phyloP scores from a whole-genome alignment of 2,113 vertebrate species.

The Dicaeum eximium region DNA sequence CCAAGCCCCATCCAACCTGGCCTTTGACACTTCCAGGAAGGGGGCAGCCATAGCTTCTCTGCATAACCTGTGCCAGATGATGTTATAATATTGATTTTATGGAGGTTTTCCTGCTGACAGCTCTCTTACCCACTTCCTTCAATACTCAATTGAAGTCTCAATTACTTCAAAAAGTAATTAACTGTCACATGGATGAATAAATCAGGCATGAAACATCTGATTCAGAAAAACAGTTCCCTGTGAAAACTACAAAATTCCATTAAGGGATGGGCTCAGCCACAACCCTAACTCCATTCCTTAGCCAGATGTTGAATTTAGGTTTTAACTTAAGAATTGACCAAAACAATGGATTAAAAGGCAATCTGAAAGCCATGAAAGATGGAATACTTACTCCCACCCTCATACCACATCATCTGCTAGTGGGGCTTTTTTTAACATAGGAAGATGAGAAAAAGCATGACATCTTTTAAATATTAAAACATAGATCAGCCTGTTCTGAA shows the following conservation, averaged over 20 bases:
- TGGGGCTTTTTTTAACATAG: background rate
- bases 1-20: background rate
- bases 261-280: background rate
- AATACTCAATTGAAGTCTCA: background rate
- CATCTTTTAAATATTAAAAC: background rate
- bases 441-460: background rate
- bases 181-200: background rate
- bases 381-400: background rate
- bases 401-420: background rate
- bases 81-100: background rate
- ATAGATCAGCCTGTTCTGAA: background rate
- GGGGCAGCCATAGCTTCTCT: background rate
- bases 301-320: background rate
- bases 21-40: background rate
- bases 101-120: background rate
- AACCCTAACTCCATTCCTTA: background rate
- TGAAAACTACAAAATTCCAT: background rate
- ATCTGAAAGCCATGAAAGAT: background rate
- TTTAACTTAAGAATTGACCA: background rate
- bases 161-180: conserved; percentile 32
- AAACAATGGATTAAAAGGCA: background rate
- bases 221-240: background rate
- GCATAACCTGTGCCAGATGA: background rate
- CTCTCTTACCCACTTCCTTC: background rate
- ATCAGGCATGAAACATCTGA: background rate